Percentiles rank a stretch among this genome's conserved stretches.
phyloP scores from a whole-genome alignment of 2,113 vertebrate species.

The Paratilapia polleni region DNA sequence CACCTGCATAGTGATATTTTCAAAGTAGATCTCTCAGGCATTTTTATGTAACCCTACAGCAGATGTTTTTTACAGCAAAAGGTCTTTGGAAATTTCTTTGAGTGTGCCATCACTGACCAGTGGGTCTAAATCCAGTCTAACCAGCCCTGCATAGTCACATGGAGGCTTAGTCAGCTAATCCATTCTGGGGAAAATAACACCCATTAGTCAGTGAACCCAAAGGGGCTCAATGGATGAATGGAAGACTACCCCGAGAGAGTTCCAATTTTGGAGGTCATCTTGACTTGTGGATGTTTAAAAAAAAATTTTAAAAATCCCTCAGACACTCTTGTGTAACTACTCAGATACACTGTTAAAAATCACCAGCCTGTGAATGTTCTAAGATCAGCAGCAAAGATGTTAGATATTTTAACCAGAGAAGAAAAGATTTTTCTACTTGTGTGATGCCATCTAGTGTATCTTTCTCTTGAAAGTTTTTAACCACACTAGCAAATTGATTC shows the following conservation, averaged over 20 bases:
- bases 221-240: slow-evolving; percentile 31
- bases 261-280: slow-evolving; percentile 15
- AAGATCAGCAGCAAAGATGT: not conserved
- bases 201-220: slow-evolving; percentile 49
- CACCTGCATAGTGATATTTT: not conserved
- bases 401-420: not conserved
- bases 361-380: not conserved
- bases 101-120: slow-evolving; percentile 42
- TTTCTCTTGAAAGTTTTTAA: not conserved
- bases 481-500: not conserved
- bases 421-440: not conserved
- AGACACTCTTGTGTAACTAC: not conserved
- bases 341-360: not conserved
- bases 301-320: not conserved
- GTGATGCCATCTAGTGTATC: not conserved
- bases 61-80: slow-evolving; percentile 20
- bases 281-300: not conserved
- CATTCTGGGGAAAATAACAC: slow-evolving; percentile 65
- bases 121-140: slow-evolving; percentile 68
- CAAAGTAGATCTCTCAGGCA: not conserved
- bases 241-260: not conserved
- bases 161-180: slow-evolving; percentile 78
- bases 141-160: slow-evolving; percentile 71
- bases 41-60: not conserved
- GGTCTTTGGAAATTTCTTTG: slow-evolving; percentile 18